phyloP scores from a whole-genome alignment of 1,140 invertebrate species.

The Nylanderia fulva region DNA sequence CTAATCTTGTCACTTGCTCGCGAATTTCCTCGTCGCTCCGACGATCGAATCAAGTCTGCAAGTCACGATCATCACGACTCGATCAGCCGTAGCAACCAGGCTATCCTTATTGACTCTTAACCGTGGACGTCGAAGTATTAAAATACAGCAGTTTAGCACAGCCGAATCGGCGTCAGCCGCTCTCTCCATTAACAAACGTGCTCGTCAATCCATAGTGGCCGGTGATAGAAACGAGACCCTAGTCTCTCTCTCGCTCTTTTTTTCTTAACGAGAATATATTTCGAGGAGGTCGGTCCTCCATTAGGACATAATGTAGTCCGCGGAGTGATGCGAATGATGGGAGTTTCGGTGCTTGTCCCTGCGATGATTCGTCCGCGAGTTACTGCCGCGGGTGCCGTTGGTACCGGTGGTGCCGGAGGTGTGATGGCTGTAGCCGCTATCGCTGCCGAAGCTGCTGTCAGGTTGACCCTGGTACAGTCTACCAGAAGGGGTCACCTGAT shows the following conservation, averaged over 20 bases:
- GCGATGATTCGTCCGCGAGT: slow-evolving; percentile 77
- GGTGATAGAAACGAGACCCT: background rate
- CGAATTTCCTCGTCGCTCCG: slow-evolving; percentile 1
- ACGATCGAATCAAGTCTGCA: background rate
- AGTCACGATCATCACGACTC: background rate
- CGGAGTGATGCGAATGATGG: slow-evolving; percentile 81
- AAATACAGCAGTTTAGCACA: slow-evolving; percentile 56
- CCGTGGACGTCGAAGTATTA: slow-evolving; percentile 49
- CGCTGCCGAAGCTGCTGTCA: slow-evolving; percentile 88
- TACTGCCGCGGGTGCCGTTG: slow-evolving; percentile 79
- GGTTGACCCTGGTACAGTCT: slow-evolving; percentile 82
- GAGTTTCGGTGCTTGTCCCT: slow-evolving; percentile 83
- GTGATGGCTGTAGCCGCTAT: slow-evolving; percentile 90
- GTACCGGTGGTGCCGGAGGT: slow-evolving; percentile 85
- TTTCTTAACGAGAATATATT: background rate
- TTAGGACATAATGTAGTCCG: slow-evolving; percentile 83
- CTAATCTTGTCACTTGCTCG: slow-evolving; percentile 27
- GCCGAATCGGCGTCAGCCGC: slow-evolving; percentile 32
- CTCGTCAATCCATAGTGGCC: background rate
- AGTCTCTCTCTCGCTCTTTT: background rate
- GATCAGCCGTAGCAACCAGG: slow-evolving; percentile 2
- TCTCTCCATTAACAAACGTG: slow-evolving; percentile 3
- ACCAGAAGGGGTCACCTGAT: slow-evolving; percentile 71
- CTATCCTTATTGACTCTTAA: slow-evolving; percentile 53
- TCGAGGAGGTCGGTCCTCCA: slow-evolving; percentile 22